These are phyloP conservation scores for Penelope pileata DNA, from an alignment of 2,113 vertebrate species.

Conservation along the genomic window DNA sequence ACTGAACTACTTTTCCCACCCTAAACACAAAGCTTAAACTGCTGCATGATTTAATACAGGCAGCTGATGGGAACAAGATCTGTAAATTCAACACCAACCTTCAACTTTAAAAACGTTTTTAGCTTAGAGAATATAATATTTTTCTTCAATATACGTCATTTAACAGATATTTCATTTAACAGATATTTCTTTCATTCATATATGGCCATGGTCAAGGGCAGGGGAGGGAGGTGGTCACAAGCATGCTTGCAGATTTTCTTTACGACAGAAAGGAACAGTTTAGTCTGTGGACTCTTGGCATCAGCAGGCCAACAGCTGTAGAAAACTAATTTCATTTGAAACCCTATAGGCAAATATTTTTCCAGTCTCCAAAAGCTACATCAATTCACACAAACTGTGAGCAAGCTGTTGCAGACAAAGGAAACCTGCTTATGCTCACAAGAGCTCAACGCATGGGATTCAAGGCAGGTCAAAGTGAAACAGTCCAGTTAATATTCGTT, in stretches of 20 bases:
- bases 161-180: background rate
- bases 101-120: background rate
- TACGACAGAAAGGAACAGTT: background rate
- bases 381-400: conserved; percentile 7
- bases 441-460: background rate
- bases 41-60: background rate
- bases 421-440: conserved; percentile 6
- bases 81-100: background rate
- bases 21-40: conserved; percentile 1
- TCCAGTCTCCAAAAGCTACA: conserved; percentile 12
- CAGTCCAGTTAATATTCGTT: conserved; percentile 1
- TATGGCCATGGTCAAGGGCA: background rate
- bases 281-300: conserved; percentile 8
- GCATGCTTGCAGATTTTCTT: background rate
- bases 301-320: conserved; percentile 37
- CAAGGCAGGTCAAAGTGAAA: background rate
- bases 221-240: background rate
- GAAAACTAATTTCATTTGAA: conserved; percentile 55
- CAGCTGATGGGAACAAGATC: background rate
- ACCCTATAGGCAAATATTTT: conserved; percentile 17
- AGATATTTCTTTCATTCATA: background rate
- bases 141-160: background rate
- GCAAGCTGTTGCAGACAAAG: conserved; percentile 14
- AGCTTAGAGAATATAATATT: background rate
- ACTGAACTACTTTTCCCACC: background rate